Percentiles rank a stretch among this genome's conserved stretches.
Conservation (phyloP, 2,888 invertebrate genomes). For the Mellilla xanthometata region DNA sequence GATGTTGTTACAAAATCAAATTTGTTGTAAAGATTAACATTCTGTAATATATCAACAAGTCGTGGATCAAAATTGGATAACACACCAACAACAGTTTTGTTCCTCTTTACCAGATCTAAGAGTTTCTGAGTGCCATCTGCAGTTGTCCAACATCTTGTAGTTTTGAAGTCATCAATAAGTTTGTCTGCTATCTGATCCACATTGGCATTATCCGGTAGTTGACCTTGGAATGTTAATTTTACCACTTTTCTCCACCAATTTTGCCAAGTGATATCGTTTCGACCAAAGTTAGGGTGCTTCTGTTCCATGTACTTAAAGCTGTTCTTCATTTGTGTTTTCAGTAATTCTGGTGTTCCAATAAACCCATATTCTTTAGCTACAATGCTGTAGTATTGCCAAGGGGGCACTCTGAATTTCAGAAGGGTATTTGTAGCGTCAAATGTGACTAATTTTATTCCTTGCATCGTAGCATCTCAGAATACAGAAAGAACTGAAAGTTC, state of each 20-base stretch:
- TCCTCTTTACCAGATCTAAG: conserved; percentile 81
- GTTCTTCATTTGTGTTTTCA: conserved; percentile 84
- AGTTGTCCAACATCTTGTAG: conserved; percentile 87
- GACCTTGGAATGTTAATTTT: conserved; percentile 83
- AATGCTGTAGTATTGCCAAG: conserved; percentile 89
- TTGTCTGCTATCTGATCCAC: conserved; percentile 74
- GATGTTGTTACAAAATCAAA: conserved; percentile 93
- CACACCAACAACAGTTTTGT: conserved; percentile 84
- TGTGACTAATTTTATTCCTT: conserved; percentile 86
- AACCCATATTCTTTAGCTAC: conserved; percentile 88
- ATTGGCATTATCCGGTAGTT: conserved; percentile 53
- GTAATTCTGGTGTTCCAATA: conserved; percentile 72
- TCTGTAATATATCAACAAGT: conserved; percentile 85
- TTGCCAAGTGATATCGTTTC: conserved; percentile 86
- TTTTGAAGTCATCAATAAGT: conserved; percentile 87
- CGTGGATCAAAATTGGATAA: conserved; percentile 96
- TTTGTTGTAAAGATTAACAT: conserved; percentile 85
- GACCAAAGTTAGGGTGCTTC: conserved; percentile 92
- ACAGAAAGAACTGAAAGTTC: too few relatives aligned
- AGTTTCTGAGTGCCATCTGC: conserved; percentile 85
- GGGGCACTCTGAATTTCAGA: conserved; percentile 86
- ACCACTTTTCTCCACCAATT: conserved; percentile 92
- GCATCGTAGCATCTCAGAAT: too few relatives aligned
- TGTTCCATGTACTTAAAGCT: conserved; percentile 85
- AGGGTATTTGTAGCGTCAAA: conserved; percentile 95